Base-by-base conservation (phyloP, 2,797 vertebrate species). In the Netta rufina region DNA sequence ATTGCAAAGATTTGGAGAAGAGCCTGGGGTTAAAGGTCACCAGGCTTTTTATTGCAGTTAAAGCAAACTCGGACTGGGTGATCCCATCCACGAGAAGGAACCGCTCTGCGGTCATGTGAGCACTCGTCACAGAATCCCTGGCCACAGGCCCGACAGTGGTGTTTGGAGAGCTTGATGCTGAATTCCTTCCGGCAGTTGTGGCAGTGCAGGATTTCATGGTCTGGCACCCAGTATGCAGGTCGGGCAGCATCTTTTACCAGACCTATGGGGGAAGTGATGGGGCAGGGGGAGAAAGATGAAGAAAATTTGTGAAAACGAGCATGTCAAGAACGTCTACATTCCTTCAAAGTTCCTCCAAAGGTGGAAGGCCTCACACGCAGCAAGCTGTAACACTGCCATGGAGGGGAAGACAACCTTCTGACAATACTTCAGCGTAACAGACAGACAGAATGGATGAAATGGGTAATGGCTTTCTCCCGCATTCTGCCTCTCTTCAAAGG, bases 61-160 rank as follows among this genome's bases (percentile, higher is more conserved):
- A 98, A 98, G 96, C 99, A 99, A 90, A 99, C 98, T 94, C 99
- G 98, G 92, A 99, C 99, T 1, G 99, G 99, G 96, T 99, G 99
- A 98, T 99, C 99, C 99, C 99, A 99, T 91, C 99, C 99, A 1
- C 99, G 98, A 43, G 99, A 99, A 25, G 99, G 99, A 89, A 99
- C 99, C 0, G 99, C 87, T 57, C 99, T 98, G 33, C 99, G 98
- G 94, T 99, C 98, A 0, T 98, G 98, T 11, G 99, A 99, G 96
- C 99, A 99, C 90, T 99, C 98, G 0, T 99, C 98, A 15, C 99
- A 99, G 97, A 99, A 99, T 13, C 99, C 99, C 98, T 99, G 99
- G 64, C 99, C 99, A 3, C 99, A 99, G 92, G 99, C 99, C 41
- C 99, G 98, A 83, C 99, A 99, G 98, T 99, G 99, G 96, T 99